phyloP scores from a whole-genome alignment of 2,888 invertebrate genomes.

The Dorcus hopei region DNA sequence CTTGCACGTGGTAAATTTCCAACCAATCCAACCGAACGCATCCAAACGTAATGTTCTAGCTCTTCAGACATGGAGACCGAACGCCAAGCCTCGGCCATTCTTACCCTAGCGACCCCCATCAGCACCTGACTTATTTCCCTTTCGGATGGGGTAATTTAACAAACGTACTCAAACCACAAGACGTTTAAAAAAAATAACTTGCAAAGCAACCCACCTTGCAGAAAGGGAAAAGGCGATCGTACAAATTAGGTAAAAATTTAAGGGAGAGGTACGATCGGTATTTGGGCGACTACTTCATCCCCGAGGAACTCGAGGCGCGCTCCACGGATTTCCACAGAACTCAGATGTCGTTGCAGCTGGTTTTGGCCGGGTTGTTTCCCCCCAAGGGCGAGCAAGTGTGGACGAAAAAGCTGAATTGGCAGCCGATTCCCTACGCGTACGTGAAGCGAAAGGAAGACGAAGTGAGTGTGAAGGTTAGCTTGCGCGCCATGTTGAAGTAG shows the following conservation, averaged over 20 bases:
- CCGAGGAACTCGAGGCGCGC: slow-evolving; percentile 57
- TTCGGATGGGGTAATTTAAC: slow-evolving; percentile 9
- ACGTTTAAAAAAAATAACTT: background rate
- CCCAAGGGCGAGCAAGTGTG: slow-evolving; percentile 56
- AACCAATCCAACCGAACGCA: too few relatives aligned
- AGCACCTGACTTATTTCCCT: slow-evolving; percentile 1
- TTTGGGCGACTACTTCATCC: slow-evolving; percentile 55
- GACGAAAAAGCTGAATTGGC: slow-evolving; percentile 62
- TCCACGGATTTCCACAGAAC: slow-evolving; percentile 70
- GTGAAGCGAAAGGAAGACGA: slow-evolving; percentile 45
- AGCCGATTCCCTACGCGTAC: slow-evolving; percentile 71
- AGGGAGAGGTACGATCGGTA: slow-evolving; percentile 57
- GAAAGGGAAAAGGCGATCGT: slow-evolving; percentile 62
- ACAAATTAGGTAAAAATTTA: slow-evolving; percentile 57
- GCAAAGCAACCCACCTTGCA: slow-evolving; percentile 32
- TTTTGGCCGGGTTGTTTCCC: slow-evolving; percentile 67
- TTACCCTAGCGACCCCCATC: slow-evolving; percentile 13
- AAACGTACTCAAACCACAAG: slow-evolving; percentile 2
- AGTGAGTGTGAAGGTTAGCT: slow-evolving; percentile 17
- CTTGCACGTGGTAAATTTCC: too few relatives aligned
- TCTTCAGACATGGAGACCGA: slow-evolving; percentile 14
- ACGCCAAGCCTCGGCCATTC: background rate
- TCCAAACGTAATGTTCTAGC: slow-evolving; percentile 4
- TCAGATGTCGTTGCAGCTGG: slow-evolving; percentile 66
- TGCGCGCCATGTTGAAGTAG: background rate